These are phyloP conservation scores for Patella pellucida DNA, from an alignment of 2,888 invertebrate species.

Conservation along the genomic window DNA sequence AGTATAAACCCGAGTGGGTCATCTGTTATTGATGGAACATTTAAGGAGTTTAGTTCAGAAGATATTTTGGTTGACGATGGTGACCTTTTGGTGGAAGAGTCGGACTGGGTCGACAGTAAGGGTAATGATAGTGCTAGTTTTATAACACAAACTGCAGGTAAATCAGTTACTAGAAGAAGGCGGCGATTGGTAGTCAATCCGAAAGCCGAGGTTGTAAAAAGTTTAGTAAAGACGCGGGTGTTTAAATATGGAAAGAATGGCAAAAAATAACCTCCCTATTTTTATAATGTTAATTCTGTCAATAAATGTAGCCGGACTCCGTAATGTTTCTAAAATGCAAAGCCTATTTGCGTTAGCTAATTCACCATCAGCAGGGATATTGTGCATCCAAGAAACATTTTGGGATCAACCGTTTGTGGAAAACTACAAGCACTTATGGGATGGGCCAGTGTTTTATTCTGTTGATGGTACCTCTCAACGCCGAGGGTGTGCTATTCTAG, in stretches of 20 bases:
- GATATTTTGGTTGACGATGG: neutral
- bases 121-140: no score
- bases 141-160: no score
- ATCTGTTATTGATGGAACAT: no score
- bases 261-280: neutral
- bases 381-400: neutral
- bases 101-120: neutral
- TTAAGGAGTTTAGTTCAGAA: neutral
- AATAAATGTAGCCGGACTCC: neutral
- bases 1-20: no score
- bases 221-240: neutral
- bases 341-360: neutral
- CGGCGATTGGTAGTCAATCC: neutral
- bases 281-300: neutral
- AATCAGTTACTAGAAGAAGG: no score
- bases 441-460: no score
- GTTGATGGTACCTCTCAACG: no score
- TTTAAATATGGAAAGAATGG: neutral
- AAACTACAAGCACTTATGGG: no score
- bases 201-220: neutral
- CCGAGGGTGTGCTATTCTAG: no score
- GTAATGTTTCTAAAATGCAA: neutral
- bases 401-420: no score
- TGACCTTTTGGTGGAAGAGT: neutral
- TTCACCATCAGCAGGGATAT: neutral